Base-by-base conservation (phyloP, 2,113 vertebrate species). In the Alligator sinensis region DNA sequence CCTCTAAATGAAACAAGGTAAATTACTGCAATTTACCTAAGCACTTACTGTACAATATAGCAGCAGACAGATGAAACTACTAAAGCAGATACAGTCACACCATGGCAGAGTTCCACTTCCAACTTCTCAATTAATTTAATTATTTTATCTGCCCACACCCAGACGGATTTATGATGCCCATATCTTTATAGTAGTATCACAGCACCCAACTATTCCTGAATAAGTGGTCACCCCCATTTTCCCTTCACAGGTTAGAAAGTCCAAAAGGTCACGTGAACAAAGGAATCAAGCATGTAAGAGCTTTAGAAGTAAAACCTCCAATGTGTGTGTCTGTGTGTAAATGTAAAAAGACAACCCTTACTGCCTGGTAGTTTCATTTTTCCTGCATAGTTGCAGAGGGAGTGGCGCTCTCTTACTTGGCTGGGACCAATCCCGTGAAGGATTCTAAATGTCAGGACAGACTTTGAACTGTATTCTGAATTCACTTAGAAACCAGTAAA, bases 381-480 rank as follows among this genome's bases (percentile, higher is more conserved):
- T 59, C 22, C 27, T 78, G 77, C 27, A n/a, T 57, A 54, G 54
- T 28, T 28, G 27, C 58, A 22, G 54, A 94, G 79, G 91, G 94
- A 94, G 91, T 89, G 87, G 95, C 89, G 89, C 77, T 34, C 27
- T 92, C 83, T 66, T 64, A 82, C 87, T 55, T 28, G 87, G 57
- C 17, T 61, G 87, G 92, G 93, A 82, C 61, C 24, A 87, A 92
- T 38, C 82, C 60, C 89, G 72, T 38, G 75, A 54, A 87, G 60
- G 84, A 90, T 47, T 93, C 80, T 88, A 54, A 91, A 74, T 89
- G 93, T 77, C 95, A 79, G 88, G 63, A 62, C 1, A 94, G 89
- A 95, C 90, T 95, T 93, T 96, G 95, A 87, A 91, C 94, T 13
- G 25, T 38, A 58, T 63, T 90, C 24, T 64, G 72, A 64, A 68